Evolutionary conservation across 2,797 vertebrate genomes (phyloP).

Genomic region (Eulemur mongoz): DNA sequence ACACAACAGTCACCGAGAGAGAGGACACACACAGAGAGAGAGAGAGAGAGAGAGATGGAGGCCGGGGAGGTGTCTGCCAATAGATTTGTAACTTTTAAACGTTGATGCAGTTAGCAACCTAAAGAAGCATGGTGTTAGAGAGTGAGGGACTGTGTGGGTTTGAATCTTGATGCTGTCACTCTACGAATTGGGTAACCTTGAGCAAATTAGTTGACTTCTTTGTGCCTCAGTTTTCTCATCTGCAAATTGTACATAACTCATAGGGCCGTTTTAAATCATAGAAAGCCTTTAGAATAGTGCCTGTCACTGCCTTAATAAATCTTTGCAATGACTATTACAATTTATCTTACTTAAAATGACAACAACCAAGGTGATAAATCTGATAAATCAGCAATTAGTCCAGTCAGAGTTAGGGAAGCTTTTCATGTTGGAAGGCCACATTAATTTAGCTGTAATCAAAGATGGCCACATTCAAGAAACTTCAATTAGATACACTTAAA

Average conservation of each 20-base stretch:
- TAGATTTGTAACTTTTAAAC: not conserved
- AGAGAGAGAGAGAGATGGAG: not conserved
- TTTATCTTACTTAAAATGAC: not conserved
- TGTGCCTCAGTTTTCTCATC: not conserved
- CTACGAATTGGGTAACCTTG: not conserved
- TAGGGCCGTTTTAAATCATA: not conserved
- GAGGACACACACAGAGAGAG: not conserved
- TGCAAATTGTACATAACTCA: not conserved
- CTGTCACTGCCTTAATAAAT: not conserved
- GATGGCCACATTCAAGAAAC: not conserved
- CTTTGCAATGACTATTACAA: not conserved
- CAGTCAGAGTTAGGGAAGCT: not conserved
- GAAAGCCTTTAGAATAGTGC: not conserved
- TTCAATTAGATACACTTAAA: not conserved
- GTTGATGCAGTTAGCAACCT: not conserved
- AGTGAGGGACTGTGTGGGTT: not conserved
- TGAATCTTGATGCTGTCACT: not conserved
- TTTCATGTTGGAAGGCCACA: not conserved
- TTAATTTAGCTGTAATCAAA: not conserved
- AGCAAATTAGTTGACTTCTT: not conserved
- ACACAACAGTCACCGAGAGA: not conserved
- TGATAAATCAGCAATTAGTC: not conserved
- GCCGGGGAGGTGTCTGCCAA: rapidly evolving
- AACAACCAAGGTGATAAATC: not conserved
- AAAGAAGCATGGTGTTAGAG: not conserved